Conservation (phyloP, 2,888 invertebrate species). For the Hylaea fasciaria region DNA sequence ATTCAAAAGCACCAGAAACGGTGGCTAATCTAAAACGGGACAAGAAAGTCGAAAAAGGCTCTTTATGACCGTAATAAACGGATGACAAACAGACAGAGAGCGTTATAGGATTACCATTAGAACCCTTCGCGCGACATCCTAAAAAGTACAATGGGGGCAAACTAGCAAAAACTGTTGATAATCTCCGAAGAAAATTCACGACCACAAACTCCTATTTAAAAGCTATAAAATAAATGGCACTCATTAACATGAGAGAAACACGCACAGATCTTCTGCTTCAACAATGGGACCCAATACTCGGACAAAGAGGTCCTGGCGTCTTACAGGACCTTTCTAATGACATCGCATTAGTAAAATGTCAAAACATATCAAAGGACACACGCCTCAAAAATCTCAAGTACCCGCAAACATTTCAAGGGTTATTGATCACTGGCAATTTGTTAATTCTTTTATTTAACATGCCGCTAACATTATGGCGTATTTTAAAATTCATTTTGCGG, state of each 20-base stretch:
- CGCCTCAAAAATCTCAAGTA: slow-evolving; percentile 63
- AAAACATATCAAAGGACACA: slow-evolving; percentile 81
- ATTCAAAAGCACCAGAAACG: too few relatives aligned
- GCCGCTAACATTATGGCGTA: slow-evolving; percentile 62
- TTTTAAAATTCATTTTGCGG: slow-evolving; percentile 66
- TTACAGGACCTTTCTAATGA: slow-evolving; percentile 73
- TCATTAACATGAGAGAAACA: slow-evolving; percentile 70
- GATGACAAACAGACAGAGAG: too few relatives aligned
- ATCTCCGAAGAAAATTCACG: slow-evolving; percentile 69
- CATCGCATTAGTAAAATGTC: slow-evolving; percentile 82
- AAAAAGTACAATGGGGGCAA: slow-evolving; percentile 32
- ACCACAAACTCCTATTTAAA: slow-evolving; percentile 77
- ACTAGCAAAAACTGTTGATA: slow-evolving; percentile 57
- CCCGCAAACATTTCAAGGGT: slow-evolving; percentile 62
- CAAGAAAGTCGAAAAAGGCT: too few relatives aligned
- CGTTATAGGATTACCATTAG: too few relatives aligned
- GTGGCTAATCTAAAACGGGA: too few relatives aligned
- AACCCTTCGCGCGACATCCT: too few relatives aligned
- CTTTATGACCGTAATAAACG: too few relatives aligned
- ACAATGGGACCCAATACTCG: slow-evolving; percentile 25
- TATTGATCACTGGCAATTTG: slow-evolving; percentile 80
- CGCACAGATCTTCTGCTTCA: slow-evolving; percentile 12
- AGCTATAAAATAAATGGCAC: slow-evolving; percentile 79
- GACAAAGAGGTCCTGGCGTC: slow-evolving; percentile 55
- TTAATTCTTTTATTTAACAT: slow-evolving; percentile 70